phyloP scores from a whole-genome alignment of 2,113 vertebrate genomes.

The Mionectes macconnelli region DNA sequence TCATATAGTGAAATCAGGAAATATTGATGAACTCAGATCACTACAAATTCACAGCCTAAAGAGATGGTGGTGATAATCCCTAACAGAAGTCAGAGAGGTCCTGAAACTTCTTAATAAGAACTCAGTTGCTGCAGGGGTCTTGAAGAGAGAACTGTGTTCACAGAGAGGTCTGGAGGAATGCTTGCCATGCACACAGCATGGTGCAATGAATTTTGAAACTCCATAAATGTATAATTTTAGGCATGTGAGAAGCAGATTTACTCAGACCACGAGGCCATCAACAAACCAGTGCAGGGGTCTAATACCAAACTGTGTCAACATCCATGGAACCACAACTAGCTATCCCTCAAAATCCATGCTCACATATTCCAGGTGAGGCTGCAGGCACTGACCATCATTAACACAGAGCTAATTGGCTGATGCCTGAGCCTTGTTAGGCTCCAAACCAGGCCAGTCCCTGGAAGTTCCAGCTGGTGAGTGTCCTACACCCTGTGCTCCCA shows the following conservation, averaged over 20 bases:
- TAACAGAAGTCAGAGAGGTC: background rate
- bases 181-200: rapidly evolving
- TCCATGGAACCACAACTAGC: background rate
- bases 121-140: background rate
- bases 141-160: background rate
- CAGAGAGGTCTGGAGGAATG: background rate
- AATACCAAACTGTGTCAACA: background rate
- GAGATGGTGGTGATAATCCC: background rate
- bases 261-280: rapidly evolving
- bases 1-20: background rate
- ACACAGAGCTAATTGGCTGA: background rate
- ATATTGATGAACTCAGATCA: background rate
- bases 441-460: background rate
- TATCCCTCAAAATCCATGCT: rapidly evolving
- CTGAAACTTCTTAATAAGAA: background rate
- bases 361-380: background rate
- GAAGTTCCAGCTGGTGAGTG: background rate
- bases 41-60: background rate
- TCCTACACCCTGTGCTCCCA: rapidly evolving
- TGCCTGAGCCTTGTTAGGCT: background rate
- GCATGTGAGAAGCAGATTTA: background rate
- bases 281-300: background rate
- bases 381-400: background rate
- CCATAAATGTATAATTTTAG: background rate
- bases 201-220: background rate